Evolutionary conservation across 1,140 invertebrate genomes (phyloP), one percentile per base, ranked within the genome.

Genomic region (Aphelenchoides fujianensis): DNA sequence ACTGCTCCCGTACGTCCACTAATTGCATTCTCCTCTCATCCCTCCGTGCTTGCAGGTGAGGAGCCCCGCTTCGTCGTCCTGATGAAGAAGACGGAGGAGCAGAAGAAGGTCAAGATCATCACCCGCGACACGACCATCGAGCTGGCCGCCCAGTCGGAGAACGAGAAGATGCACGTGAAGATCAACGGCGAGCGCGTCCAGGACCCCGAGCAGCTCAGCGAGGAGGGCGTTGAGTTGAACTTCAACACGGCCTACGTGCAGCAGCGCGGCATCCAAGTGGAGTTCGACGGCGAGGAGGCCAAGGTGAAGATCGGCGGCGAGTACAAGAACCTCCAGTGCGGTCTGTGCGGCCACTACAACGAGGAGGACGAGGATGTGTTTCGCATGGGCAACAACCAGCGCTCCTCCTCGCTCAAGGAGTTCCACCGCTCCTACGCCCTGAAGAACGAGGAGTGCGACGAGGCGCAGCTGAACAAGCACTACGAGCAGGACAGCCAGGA

Each of bases 21-120:
- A 48, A 12, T 48, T 48, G 23, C 41, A 48, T n/a, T n/a, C n/a
- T n/a, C n/a, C 41, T 48, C 23, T 48, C 12, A 48, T 12, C 41
- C 12, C 23, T 48, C 23, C 12, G 12, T 12, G 41, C n/a, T n/a
- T n/a, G n/a, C n/a, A n/a, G n/a, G 41, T 48, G 41, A 48, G 23
- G 31, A 67, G 64, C 76, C 78, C 48, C 35, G 59, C n/a, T 79
- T 82, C 73, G 78, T 78, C 27, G 76, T 79, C 55, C 59, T 81
- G 1, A 77, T 77, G 75, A 74, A 78, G 70, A 63, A 75, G 5
- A 57, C 27, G 31, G n/a, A n/a, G n/a, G 41, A 37, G 2, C 28
- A 78, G 23, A 19, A 63, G 69, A 59, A 78, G 32, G 75, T 78
- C 59, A 79, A 79, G 74, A 66, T 78, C 41, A 28, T 78, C 61